Base-by-base conservation (phyloP, 2,888 invertebrate genomes). In the Agrotis puta region DNA sequence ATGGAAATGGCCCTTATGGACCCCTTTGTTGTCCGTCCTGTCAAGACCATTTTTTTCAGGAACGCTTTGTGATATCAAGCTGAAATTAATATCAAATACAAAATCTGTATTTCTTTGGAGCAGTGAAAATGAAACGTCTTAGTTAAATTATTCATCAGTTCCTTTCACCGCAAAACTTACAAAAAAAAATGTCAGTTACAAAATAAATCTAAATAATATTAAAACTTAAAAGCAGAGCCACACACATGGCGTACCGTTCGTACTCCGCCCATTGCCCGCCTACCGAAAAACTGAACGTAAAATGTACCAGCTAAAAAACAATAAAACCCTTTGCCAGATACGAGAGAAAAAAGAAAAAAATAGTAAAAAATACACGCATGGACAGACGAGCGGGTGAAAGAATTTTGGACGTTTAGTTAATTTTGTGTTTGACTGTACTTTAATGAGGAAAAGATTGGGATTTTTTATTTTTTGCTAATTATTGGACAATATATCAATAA, bases 261-360 rank as follows among this genome's bases (percentile, higher is more conserved):
- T 85, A 87, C 86, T 83, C 92, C 95, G 95, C 95, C 95, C 91
- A 86, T 86, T 56, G 65, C 89, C 92, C 95, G 95, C 95, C 95
- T 95, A 94, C 95, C 94, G 95, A 95, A 95, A 93, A 93, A 87
- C 92, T 88, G 85, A 91, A 86, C 89, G 92, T 93, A 92, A 92
- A 93, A 91, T 85, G 89, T 86, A 85, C 87, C 87, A 88, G 86
- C 83, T 86, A 92, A 94, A 94, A 95, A 95, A 94, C 93, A 94
- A 95, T 93, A 93, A 93, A 94, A 92, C 90, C 89, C 88, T 91
- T 91, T 86, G 88, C 89, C 88, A 91, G 89, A 89, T 67, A 79
- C 51, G 87, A 87, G 89, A 89, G 88, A 91, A 92, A 90, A 87
- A 87, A 87, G 79, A 27, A 47, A 75, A 59, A 87, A 79, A 85